A percentile compares a stretch with the other conserved stretches of the same genome.
phyloP scores from a whole-genome alignment of 2,113 vertebrate species.

The Narcine bancroftii region DNA sequence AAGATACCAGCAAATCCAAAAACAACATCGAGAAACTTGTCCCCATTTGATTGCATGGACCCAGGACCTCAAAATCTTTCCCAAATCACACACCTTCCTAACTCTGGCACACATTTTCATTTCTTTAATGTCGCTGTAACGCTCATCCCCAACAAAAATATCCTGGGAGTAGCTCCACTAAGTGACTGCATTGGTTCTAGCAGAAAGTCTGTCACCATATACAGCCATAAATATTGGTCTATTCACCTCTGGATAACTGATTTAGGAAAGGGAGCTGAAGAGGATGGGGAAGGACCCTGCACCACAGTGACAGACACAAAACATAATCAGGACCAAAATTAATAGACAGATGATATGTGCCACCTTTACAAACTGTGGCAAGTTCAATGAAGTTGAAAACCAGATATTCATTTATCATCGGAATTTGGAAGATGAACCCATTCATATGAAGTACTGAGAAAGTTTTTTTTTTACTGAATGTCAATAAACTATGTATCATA shows the following conservation, averaged over 20 bases:
- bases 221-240: not conserved
- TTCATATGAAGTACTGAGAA: not conserved
- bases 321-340: not conserved
- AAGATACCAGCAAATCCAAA: too few relatives aligned
- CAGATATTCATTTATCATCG: not conserved
- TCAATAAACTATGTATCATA: conserved; percentile 9
- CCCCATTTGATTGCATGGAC: not conserved
- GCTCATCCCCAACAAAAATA: not conserved
- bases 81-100: not conserved
- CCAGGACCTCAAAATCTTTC: not conserved
- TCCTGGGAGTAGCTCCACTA: not conserved
- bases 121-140: not conserved
- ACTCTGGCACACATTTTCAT: not conserved
- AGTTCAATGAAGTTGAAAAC: not conserved
- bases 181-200: not conserved
- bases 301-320: not conserved
- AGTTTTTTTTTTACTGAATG: not conserved
- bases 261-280: not conserved
- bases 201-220: not conserved
- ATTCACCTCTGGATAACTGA: not conserved
- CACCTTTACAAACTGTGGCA: not conserved
- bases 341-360: not conserved
- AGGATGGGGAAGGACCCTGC: not conserved
- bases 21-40: too few relatives aligned
- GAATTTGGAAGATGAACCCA: not conserved